Conservation (phyloP, 1,140 invertebrate species). For the Drosophila yakuba region DNA sequence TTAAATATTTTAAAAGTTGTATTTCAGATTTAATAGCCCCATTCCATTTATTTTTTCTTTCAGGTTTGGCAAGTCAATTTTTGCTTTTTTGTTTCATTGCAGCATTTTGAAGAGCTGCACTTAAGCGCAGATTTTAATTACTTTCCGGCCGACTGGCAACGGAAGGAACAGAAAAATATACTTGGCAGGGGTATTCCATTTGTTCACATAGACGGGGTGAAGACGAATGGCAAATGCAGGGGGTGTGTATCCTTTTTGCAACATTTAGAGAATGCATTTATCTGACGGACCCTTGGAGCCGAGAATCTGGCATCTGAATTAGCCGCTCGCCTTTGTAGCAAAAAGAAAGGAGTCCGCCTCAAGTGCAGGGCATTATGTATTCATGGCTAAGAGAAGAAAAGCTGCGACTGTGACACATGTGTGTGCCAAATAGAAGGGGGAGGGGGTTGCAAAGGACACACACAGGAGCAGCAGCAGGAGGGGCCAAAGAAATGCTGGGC, state of each 20-base stretch:
- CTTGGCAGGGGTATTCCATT: conserved; percentile 15
- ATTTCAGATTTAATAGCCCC: conserved; percentile 16
- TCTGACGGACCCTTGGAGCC: conserved; percentile 47
- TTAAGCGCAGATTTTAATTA: conserved; percentile 83
- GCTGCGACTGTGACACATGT: conserved; percentile 6
- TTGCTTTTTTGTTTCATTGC: conserved; percentile 24
- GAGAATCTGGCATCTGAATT: conserved; percentile 67
- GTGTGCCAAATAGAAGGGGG: not conserved
- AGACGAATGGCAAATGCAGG: not conserved
- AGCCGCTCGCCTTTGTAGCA: conserved; percentile 66
- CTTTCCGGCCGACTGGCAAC: conserved; percentile 79
- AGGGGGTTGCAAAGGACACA: not conserved
- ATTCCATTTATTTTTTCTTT: not conserved
- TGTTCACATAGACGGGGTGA: not conserved
- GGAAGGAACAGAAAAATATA: conserved; percentile 50
- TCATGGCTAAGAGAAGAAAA: conserved; percentile 62
- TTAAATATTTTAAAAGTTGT: too few species aligned
- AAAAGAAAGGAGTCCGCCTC: conserved; percentile 47
- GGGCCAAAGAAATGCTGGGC: conserved; percentile 66
- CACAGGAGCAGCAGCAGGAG: not conserved
- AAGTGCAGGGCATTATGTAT: conserved; percentile 81
- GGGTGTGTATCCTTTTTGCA: conserved; percentile 53
- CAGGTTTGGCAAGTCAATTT: conserved; percentile 3
- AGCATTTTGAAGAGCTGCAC: conserved; percentile 70
- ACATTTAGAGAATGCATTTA: conserved; percentile 79